A percentile compares a stretch with the other conserved stretches of the same genome.
phyloP scores from a whole-genome alignment of 2,797 vertebrate genomes.

The Scyliorhinus canicula region DNA sequence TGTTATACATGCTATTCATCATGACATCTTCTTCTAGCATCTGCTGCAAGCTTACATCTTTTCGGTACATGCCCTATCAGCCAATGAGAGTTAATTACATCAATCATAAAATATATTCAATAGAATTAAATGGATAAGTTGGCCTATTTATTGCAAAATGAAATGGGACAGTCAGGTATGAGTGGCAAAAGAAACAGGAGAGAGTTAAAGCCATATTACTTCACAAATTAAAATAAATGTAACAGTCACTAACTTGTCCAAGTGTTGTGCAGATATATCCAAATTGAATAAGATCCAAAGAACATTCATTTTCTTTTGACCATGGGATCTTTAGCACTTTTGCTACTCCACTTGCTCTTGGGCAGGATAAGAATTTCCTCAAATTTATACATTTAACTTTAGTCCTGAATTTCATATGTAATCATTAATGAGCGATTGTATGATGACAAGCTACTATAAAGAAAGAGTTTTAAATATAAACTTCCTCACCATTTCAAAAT shows the following conservation, averaged over 20 bases:
- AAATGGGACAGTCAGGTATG: background rate
- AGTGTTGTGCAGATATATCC: background rate
- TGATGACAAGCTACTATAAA: background rate
- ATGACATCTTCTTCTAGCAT: background rate
- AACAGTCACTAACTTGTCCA: background rate
- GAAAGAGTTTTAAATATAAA: background rate
- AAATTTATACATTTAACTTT: background rate
- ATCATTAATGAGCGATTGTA: background rate
- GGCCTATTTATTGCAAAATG: background rate
- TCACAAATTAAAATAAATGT: constrained; percentile 4
- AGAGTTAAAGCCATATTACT: too few relatives aligned
- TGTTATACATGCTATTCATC: background rate
- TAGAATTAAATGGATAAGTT: background rate
- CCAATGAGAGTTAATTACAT: background rate
- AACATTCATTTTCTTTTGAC: background rate
- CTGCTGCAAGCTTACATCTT: background rate
- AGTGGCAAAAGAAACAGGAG: background rate
- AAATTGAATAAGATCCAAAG: background rate
- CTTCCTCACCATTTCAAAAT: background rate
- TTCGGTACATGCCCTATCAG: background rate
- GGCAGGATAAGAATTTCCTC: background rate
- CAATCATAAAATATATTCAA: background rate
- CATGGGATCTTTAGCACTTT: background rate
- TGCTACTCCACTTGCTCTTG: background rate
- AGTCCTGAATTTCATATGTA: background rate